These are phyloP conservation scores for Sitophilus oryzae DNA, from an alignment of 1,140 invertebrate genomes.

Conservation along the genomic window DNA sequence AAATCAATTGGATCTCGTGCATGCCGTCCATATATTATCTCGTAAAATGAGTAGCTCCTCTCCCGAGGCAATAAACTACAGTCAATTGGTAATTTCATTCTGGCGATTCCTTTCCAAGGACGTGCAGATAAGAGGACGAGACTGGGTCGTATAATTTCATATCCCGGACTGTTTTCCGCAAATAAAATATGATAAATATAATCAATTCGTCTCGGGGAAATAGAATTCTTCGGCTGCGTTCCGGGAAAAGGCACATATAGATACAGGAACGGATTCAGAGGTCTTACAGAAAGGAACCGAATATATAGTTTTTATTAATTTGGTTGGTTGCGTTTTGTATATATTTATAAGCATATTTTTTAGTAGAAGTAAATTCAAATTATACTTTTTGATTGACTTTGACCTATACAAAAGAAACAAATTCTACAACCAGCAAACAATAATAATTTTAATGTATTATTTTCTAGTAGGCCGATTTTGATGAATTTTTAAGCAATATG, in stretches of 20 bases:
- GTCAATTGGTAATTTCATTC: constrained; percentile 3
- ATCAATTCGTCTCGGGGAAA: constrained; percentile 23
- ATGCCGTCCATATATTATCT: neutral
- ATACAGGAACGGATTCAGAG: neutral
- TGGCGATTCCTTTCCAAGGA: neutral
- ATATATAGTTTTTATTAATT: too few species aligned
- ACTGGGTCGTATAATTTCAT: constrained; percentile 14
- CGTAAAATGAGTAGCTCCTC: constrained; percentile 3
- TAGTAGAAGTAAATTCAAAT: too few species aligned
- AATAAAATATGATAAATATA: constrained; percentile 22
- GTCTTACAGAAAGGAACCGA: too few species aligned
- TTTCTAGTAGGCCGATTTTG: too few species aligned
- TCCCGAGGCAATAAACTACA: neutral
- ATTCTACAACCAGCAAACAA: too few species aligned
- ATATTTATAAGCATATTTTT: too few species aligned
- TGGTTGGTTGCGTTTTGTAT: too few species aligned
- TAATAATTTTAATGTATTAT: too few species aligned
- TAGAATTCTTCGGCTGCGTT: constrained; percentile 11
- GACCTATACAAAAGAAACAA: too few species aligned
- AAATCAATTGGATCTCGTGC: neutral
- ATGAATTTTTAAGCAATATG: too few species aligned
- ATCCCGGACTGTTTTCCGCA: constrained; percentile 5
- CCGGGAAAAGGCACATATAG: constrained; percentile 5
- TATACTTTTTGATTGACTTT: too few species aligned
- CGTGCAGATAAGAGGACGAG: constrained; percentile 1